These are phyloP conservation scores for Jordanella pulchra DNA, from an alignment of 2,797 vertebrate genomes.

Conservation along the genomic window DNA sequence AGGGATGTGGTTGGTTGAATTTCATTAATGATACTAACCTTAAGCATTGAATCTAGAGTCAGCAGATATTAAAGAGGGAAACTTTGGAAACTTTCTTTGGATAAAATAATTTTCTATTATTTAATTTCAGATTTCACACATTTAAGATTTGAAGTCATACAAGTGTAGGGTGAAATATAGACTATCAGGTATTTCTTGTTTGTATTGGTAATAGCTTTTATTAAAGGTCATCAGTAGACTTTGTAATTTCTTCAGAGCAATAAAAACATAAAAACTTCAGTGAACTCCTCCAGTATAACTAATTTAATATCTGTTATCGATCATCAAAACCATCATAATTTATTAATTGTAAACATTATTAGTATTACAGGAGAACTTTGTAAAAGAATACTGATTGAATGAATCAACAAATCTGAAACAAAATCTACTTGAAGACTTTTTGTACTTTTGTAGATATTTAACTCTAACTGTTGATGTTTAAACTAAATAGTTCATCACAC, in stretches of 20 bases:
- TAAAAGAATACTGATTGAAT: not conserved
- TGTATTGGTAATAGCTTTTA: not conserved
- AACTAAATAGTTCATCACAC: not conserved
- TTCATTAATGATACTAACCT: conserved; percentile 40
- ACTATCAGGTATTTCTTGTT: not conserved
- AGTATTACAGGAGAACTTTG: not conserved
- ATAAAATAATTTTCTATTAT: conserved; percentile 35
- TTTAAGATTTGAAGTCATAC: conserved; percentile 15
- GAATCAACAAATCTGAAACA: not conserved
- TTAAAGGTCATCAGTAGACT: not conserved
- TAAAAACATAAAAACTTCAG: not conserved
- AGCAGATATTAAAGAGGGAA: conserved; percentile 41
- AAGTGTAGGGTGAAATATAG: not conserved
- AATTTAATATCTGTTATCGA: not conserved
- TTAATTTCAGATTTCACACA: conserved; percentile 28
- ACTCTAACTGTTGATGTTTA: not conserved
- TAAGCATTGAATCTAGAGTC: conserved; percentile 52
- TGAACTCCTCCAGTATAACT: not conserved
- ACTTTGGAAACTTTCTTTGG: conserved; percentile 41
- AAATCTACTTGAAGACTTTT: not conserved
- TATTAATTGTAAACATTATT: not conserved
- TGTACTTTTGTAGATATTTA: not conserved
- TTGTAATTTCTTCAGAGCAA: not conserved
- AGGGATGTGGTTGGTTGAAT: conserved; percentile 46
- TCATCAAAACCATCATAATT: not conserved